phyloP scores from a whole-genome alignment of 2,113 vertebrate species.

The Redunca redunca region DNA sequence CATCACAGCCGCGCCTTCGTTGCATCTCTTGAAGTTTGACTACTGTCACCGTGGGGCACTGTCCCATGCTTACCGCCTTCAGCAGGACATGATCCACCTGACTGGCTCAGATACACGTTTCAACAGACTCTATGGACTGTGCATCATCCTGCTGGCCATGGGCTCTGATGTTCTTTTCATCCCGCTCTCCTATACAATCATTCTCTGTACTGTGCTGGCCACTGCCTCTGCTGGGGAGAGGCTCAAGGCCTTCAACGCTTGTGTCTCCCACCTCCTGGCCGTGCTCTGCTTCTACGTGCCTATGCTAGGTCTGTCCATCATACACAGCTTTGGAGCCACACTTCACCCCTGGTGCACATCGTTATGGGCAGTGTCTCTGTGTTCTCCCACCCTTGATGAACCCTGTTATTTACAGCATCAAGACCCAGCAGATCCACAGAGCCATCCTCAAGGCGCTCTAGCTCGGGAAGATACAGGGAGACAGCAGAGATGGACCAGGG shows the following conservation, averaged over 20 bases:
- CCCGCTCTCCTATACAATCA: not conserved
- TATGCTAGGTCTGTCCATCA: not conserved
- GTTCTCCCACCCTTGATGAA: not conserved
- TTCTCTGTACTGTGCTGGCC: not conserved
- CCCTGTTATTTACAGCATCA: not conserved
- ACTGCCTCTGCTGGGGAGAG: not conserved
- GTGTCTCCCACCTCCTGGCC: not conserved
- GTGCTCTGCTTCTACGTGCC: conserved; percentile 24
- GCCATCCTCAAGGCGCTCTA: conserved; percentile 5
- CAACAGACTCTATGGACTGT: conserved; percentile 13
- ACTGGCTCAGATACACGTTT: conserved; percentile 1
- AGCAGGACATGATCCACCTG: conserved; percentile 20
- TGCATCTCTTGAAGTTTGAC: not conserved
- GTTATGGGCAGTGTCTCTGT: conserved; percentile 13
- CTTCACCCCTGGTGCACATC: not conserved
- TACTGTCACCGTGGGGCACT: not conserved
- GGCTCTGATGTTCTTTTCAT: conserved; percentile 22
- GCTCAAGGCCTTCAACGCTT: not conserved
- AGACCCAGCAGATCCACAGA: not conserved
- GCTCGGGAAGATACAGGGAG: not conserved
- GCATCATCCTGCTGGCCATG: conserved; percentile 23
- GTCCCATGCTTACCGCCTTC: conserved; percentile 26
- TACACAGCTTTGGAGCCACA: not conserved
- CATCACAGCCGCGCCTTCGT: not conserved
- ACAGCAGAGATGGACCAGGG: fast-evolving